A percentile compares a stretch with the other conserved stretches of the same genome.
Evolutionary conservation across 2,888 invertebrate species (phyloP).

Genomic region (Ectobius pallidus): DNA sequence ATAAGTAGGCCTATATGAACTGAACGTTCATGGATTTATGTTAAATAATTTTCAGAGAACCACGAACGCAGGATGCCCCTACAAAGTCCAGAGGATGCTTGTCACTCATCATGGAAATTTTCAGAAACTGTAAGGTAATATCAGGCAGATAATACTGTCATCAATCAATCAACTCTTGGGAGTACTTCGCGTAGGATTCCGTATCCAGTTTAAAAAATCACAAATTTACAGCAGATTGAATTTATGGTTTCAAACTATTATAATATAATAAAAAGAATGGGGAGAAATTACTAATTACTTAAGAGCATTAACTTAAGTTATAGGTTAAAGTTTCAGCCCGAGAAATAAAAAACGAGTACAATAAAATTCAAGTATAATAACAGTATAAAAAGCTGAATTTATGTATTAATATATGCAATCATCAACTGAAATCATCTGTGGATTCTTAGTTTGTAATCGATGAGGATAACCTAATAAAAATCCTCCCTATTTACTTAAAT

Average conservation of each 20-base stretch:
- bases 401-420: too few relatives aligned
- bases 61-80: not conserved
- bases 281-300: not conserved
- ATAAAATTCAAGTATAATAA: too few relatives aligned
- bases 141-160: not conserved
- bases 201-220: not conserved
- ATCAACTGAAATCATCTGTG: too few relatives aligned
- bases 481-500: too few relatives aligned
- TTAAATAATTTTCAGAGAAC: not conserved
- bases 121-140: not conserved
- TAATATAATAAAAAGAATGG: not conserved
- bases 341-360: not conserved
- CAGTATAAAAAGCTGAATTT: too few relatives aligned
- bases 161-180: not conserved
- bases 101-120: not conserved
- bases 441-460: too few relatives aligned
- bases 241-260: not conserved
- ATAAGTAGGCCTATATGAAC: too few relatives aligned
- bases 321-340: not conserved
- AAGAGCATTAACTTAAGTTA: not conserved
- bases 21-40: not conserved
- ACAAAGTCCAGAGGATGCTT: not conserved
- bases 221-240: not conserved
- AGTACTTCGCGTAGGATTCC: not conserved
- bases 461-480: too few relatives aligned